Base-by-base conservation (phyloP, 2,113 vertebrate genomes). In the Mystacornis crossleyi region DNA sequence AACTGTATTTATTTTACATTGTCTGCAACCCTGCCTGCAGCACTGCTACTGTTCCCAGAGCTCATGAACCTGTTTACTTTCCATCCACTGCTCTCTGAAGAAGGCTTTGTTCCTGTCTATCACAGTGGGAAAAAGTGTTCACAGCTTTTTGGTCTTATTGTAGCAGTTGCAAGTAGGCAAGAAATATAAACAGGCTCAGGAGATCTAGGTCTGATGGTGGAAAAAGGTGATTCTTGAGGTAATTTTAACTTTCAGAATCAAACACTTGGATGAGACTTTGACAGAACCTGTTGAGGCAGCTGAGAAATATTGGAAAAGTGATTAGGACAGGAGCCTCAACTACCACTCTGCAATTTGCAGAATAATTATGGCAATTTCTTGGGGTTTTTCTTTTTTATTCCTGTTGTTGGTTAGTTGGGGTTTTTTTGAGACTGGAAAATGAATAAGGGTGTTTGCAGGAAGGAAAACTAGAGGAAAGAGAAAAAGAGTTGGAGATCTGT, bases 21-120 rank as follows among this genome's bases (percentile, higher is more conserved):
- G 57, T 82, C 92, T 93, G 24, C 69, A 90, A 73, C 50, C 43
- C 69, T 91, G 88, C 92, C 95, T 94, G 81, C 69, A 94, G 96
- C 90, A 86, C 71, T 78, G 28, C 61, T 54, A 57, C 54, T 43
- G 84, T 48, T 96, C 93, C 84, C 92, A 95, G 75, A 93, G 96
- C 95, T 96, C 86, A 71, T 77, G 89, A 97, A 94, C 90, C 75
- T 96, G 93, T 97, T 97, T 97, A 85, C 84, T 96, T 97, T 91
- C 92, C 54, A 82, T 93, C 89, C 75, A 74, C 42, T 86, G 28
- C 86, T 93, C 86, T 50, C 47, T 85, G 83, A 65, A 89, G 83
- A 95, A 95, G 91, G 47, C 51, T 93, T 97, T 96, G 72, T 93
- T 97, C 91, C 65, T 94, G 84, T 93, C 95, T 96, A 28, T 82